Base-by-base conservation (phyloP, 2,113 vertebrate species). In the Microcebus murinus region DNA sequence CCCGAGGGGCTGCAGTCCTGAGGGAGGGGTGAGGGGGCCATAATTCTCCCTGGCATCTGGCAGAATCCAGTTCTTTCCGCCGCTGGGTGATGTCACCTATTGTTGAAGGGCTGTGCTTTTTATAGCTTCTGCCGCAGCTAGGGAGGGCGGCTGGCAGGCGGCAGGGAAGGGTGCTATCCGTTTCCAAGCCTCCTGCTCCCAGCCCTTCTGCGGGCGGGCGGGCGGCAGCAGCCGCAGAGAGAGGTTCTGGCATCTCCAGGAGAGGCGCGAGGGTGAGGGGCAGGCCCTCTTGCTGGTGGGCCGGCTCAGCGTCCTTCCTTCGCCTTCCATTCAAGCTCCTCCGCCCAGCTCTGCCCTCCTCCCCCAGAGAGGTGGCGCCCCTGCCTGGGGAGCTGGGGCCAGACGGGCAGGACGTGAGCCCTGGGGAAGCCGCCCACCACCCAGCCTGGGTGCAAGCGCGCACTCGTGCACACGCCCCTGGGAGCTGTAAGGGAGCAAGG, bases 71-170 rank as follows among this genome's bases (percentile, higher is more conserved):
- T 90, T 97, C 97, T 96, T 94, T 91, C 93, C 21, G 70, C 96
- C 36, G 34, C 92, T 94, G 95, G 94, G 97, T 97, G 83, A 96
- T 97, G 97, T 97, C 98, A 95, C 95, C 97, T 83, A 92, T 84
- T 42, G n/a, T 97, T 96, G 87, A 91, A 4, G 68, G 92, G 74
- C 96, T 96, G 90, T 92, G 96, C 97, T 97, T 97, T 95, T 98
- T 96, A 91, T 79, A 77, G 96, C 97, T 93, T 80, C 94, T 25
- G 81, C 97, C 3, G 97, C 96, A 92, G 97, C 95, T 83, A 65
- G 92, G 90, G 93, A 34, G 1, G 87, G 59, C n/a, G 91, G 98
- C 96, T 96, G 96, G 96, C 94, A 36, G 52, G 36, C 97, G 36
- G 95, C 91, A 79, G 96, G 67, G 95, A 97, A 86, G 90, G 94